These are phyloP conservation scores for Thamnophis sirtalis DNA, from an alignment of 2,113 vertebrate genomes.

Conservation along the genomic window DNA sequence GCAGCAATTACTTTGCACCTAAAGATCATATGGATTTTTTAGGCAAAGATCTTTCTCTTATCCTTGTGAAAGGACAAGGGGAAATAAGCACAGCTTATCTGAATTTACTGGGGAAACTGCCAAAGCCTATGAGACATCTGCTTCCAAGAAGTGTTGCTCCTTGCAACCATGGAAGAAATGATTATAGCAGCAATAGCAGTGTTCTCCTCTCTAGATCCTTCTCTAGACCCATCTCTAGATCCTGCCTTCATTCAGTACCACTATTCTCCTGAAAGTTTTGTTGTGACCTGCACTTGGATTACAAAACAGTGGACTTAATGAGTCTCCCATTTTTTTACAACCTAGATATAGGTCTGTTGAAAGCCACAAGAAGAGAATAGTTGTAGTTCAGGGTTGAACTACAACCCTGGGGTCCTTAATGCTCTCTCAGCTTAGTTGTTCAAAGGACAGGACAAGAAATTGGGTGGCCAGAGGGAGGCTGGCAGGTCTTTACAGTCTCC, in stretches of 20 bases:
- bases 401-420: too few relatives aligned
- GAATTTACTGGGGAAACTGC: neutral
- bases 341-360: neutral
- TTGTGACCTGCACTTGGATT: neutral
- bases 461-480: neutral
- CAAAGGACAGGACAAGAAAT: neutral
- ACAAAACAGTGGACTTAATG: neutral
- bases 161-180: neutral
- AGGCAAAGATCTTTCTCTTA: neutral
- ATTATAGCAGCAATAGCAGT: neutral
- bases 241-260: neutral
- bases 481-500: too few relatives aligned
- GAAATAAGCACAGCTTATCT: neutral
- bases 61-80: neutral
- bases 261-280: neutral
- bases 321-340: neutral
- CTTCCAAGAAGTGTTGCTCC: neutral
- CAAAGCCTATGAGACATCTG: neutral
- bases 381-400: too few relatives aligned
- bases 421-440: neutral
- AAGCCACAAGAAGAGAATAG: neutral
- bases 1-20: neutral
- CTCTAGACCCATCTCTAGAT: neutral
- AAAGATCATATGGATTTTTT: neutral
- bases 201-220: neutral